Percentiles rank a stretch among this genome's conserved stretches.
Conservation (phyloP, 1,140 invertebrate species). For the Listronotus bonariensis region DNA sequence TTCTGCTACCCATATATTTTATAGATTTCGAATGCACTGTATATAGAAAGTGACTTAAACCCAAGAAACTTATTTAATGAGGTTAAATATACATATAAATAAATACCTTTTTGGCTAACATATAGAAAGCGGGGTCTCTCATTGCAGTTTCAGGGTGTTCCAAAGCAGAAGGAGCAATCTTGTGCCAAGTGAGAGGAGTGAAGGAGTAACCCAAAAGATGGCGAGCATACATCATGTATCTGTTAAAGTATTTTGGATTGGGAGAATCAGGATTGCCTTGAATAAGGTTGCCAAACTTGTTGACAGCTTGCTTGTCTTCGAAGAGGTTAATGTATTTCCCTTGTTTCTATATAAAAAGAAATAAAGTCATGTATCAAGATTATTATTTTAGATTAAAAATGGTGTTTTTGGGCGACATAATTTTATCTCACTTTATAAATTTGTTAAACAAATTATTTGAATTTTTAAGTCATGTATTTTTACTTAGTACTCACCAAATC, state of each 20-base stretch:
- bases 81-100: no score
- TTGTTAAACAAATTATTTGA: no score
- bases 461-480: no score
- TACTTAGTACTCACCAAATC: conserved; percentile 39
- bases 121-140: conserved; percentile 71
- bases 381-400: no score
- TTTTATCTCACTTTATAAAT: no score
- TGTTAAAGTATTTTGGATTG: conserved; percentile 63
- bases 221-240: conserved; percentile 57
- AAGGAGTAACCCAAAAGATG: conserved; percentile 53
- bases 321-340: conserved; percentile 52
- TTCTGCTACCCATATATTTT: no score
- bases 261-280: conserved; percentile 60
- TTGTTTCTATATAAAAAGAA: conserved; percentile 39
- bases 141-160: conserved; percentile 63
- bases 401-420: no score
- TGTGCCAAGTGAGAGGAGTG: conserved; percentile 53
- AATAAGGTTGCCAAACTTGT: conserved; percentile 60
- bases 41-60: no score
- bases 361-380: not conserved
- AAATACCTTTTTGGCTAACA: conserved; percentile 62
- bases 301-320: conserved; percentile 48
- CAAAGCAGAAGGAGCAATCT: conserved; percentile 50
- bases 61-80: no score
- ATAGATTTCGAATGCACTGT: no score